phyloP scores from a whole-genome alignment of 2,888 invertebrate genomes.

The Chelonus formosanus region DNA sequence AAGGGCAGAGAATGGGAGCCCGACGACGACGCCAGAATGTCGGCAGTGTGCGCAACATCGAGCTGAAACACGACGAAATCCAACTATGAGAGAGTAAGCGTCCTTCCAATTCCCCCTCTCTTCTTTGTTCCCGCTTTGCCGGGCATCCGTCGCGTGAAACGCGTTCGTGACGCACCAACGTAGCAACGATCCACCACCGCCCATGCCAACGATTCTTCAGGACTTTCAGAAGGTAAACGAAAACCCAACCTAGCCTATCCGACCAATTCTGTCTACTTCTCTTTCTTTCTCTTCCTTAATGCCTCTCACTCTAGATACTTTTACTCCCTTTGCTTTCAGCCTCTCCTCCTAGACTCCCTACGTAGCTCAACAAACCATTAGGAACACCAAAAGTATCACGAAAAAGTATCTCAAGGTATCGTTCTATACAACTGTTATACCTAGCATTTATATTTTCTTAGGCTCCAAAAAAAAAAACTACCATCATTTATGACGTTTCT shows the following conservation, averaged over 20 bases:
- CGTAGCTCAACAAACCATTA: slow-evolving; percentile 26
- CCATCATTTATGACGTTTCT: background rate
- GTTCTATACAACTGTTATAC: background rate
- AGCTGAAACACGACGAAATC: background rate
- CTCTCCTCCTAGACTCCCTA: slow-evolving; percentile 5
- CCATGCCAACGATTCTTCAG: slow-evolving; percentile 31
- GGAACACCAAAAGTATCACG: slow-evolving; percentile 15
- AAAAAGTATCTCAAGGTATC: slow-evolving; percentile 2
- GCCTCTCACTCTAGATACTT: background rate
- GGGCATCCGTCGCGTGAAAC: slow-evolving; percentile 33
- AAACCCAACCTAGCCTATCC: background rate
- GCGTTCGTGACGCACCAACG: slow-evolving; percentile 40
- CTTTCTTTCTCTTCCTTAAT: background rate
- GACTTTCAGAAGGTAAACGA: slow-evolving; percentile 1
- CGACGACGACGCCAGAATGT: slow-evolving; percentile 19
- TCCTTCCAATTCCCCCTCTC: slow-evolving; percentile 32
- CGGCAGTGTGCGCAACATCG: slow-evolving; percentile 24
- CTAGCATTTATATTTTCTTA: slow-evolving; percentile 1
- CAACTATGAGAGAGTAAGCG: slow-evolving; percentile 23
- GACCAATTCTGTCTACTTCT: background rate
- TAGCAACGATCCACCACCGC: slow-evolving; percentile 37
- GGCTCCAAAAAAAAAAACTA: background rate
- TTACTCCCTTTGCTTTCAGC: slow-evolving; percentile 1
- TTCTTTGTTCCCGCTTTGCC: slow-evolving; percentile 30
- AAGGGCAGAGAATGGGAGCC: slow-evolving; percentile 16